These are phyloP conservation scores for Ceratosolen solmsi DNA, from an alignment of 1,140 invertebrate genomes.

Conservation along the genomic window DNA sequence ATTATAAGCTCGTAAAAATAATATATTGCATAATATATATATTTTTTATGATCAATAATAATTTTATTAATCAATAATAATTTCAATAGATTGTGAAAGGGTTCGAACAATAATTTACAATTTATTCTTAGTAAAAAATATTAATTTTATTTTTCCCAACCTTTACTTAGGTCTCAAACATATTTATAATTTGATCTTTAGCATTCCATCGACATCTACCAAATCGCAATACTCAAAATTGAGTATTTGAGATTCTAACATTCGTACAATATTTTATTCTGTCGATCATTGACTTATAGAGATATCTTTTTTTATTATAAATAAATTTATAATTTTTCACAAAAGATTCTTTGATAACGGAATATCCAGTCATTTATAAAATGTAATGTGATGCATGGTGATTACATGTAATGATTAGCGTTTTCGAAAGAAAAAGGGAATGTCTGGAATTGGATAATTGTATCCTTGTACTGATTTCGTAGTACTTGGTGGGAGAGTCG, in stretches of 20 bases:
- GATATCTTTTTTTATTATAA: constrained; percentile 16
- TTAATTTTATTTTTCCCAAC: constrained; percentile 37
- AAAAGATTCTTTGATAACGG: background rate
- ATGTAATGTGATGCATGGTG: background rate
- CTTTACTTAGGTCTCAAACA: background rate
- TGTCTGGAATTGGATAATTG: constrained; percentile 67
- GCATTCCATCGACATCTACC: background rate
- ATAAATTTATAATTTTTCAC: constrained; percentile 25
- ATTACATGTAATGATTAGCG: constrained; percentile 51
- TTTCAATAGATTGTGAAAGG: no score
- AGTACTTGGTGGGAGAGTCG: constrained; percentile 66
- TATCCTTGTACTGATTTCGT: constrained; percentile 62
- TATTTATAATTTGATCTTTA: constrained; percentile 37
- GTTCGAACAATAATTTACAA: background rate
- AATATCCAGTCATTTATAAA: constrained; percentile 34
- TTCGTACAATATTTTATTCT: background rate
- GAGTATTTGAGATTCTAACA: constrained; percentile 26
- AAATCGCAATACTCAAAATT: constrained; percentile 31
- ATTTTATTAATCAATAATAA: no score
- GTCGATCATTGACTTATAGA: constrained; percentile 25
- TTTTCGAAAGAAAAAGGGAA: constrained; percentile 65
- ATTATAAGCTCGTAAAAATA: no score
- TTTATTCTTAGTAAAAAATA: constrained; percentile 42
- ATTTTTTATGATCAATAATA: no score
- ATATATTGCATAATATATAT: no score